These are phyloP conservation scores for Ectemnius cavifrons DNA, from an alignment of 2,888 invertebrate genomes.

Conservation along the genomic window DNA sequence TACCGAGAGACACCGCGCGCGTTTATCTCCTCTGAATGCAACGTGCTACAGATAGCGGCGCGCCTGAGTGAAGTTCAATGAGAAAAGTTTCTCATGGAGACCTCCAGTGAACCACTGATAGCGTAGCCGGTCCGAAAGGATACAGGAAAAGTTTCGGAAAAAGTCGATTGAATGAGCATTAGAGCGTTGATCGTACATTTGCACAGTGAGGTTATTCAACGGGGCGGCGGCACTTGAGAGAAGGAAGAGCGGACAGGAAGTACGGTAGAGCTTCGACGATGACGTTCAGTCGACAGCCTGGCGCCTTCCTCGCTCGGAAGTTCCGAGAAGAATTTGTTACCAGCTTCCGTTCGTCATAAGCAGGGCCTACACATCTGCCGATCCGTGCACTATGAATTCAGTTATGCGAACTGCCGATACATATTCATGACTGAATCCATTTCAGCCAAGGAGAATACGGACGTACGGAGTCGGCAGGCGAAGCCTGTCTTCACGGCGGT, in stretches of 20 bases:
- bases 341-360: conserved; percentile 57
- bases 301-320: neutral
- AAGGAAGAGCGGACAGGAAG: neutral
- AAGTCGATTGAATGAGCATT: no score
- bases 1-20: neutral
- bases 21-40: no score
- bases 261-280: neutral
- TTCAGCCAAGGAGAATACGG: conserved; percentile 66
- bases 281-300: neutral
- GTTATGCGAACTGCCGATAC: conserved; percentile 69
- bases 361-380: conserved; percentile 40
- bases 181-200: neutral
- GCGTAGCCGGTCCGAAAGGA: no score
- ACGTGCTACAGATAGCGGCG: neutral
- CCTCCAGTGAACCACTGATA: no score
- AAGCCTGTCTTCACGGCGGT: conserved; percentile 66
- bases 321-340: conserved; percentile 29
- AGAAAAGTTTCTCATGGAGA: neutral
- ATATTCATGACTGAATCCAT: conserved; percentile 74
- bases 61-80: neutral
- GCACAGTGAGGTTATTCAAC: neutral
- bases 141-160: no score
- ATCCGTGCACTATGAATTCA: conserved; percentile 65
- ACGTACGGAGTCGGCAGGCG: conserved; percentile 30
- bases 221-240: neutral